These are phyloP conservation scores for Hypotaenidia philippensis DNA, from an alignment of 2,797 vertebrate species.

Conservation along the genomic window DNA sequence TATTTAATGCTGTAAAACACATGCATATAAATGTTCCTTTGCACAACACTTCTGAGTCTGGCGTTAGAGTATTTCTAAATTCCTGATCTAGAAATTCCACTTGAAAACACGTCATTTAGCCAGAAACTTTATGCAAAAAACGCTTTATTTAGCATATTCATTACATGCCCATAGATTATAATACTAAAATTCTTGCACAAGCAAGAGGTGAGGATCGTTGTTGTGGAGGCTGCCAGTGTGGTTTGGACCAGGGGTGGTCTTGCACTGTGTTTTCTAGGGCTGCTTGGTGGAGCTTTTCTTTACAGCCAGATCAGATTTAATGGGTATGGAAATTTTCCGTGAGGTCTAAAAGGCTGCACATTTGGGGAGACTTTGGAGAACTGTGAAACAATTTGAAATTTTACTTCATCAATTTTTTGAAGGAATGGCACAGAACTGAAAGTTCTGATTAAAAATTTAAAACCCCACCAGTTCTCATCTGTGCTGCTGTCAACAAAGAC, in stretches of 20 bases:
- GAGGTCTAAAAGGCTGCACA: background rate
- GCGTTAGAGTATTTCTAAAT: conserved; percentile 10
- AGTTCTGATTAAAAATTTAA: background rate
- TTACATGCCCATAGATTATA: background rate
- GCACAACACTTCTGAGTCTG: background rate
- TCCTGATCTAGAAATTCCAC: background rate
- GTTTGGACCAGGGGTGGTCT: background rate
- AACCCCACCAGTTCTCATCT: background rate
- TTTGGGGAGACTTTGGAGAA: background rate
- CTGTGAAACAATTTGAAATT: background rate
- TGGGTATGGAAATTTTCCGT: background rate
- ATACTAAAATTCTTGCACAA: background rate
- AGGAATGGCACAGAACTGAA: background rate
- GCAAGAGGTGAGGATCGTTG: background rate
- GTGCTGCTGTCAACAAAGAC: background rate
- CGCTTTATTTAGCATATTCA: background rate
- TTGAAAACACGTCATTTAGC: background rate
- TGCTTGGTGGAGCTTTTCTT: background rate
- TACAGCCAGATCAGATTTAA: background rate
- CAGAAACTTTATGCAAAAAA: background rate
- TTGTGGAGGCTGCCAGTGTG: background rate
- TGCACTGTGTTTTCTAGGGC: background rate
- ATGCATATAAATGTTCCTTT: background rate
- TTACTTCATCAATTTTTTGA: background rate
- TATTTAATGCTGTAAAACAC: background rate